Evolutionary conservation across 1,140 invertebrate genomes (phyloP).

Genomic region (Aphaenogaster ashmeadi): DNA sequence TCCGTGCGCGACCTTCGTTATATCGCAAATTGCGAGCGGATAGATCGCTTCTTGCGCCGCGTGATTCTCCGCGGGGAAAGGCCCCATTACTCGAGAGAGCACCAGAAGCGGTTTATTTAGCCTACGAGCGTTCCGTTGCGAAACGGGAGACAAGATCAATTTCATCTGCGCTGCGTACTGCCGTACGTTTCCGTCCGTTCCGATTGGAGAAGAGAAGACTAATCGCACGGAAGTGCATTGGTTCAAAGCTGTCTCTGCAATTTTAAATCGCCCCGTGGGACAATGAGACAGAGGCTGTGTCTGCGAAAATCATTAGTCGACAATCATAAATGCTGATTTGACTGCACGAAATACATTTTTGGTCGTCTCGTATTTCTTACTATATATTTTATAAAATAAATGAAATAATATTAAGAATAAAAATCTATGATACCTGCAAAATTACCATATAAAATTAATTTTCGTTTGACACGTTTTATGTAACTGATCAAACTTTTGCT

Average conservation of each 20-base stretch:
- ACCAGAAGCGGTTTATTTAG: conserved; percentile 43
- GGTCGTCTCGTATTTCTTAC: background rate
- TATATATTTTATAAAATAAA: background rate
- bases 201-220: conserved; percentile 20
- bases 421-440: background rate
- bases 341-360: background rate
- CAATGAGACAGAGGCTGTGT: background rate
- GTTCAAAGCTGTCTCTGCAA: background rate
- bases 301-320: background rate
- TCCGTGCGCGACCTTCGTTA: conserved; percentile 61
- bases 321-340: background rate
- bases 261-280: background rate
- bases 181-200: conserved; percentile 29
- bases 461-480: background rate
- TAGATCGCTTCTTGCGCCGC: conserved; percentile 45
- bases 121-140: background rate
- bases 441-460: background rate
- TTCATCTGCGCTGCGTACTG: conserved; percentile 19
- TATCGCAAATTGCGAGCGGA: conserved; percentile 60
- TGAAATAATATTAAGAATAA: background rate
- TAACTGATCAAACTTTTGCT: background rate
- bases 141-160: conserved; percentile 50
- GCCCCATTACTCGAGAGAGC: conserved; percentile 28
- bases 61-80: conserved; percentile 33
- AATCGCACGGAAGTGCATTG: conserved; percentile 11